These are phyloP conservation scores for Trichomycterus rosablanca DNA, from an alignment of 2,113 vertebrate genomes.

Conservation along the genomic window DNA sequence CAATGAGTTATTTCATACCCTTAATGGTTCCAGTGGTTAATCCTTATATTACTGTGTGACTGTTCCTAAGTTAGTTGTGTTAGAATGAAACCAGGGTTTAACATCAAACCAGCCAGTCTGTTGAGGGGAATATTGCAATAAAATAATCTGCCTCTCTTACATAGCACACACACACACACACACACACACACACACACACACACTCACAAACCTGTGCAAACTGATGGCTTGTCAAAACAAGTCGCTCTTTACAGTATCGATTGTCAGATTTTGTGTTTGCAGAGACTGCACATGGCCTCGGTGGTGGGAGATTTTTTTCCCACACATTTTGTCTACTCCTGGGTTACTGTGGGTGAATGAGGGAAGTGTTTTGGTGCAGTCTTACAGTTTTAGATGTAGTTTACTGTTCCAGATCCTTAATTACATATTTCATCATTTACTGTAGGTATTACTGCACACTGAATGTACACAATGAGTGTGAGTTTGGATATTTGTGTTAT, in stretches of 20 bases:
- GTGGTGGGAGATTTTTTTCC: background rate
- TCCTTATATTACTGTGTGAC: background rate
- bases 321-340: constrained; percentile 21
- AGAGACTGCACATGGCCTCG: constrained; percentile 15
- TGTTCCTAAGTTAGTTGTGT: background rate
- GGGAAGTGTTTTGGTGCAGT: background rate
- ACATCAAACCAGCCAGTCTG: background rate
- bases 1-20: no score
- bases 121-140: background rate
- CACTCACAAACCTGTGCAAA: constrained; percentile 20
- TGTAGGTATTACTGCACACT: constrained; percentile 5
- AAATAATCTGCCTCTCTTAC: background rate
- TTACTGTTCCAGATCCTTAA: background rate
- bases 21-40: no score
- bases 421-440: background rate
- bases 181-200: no score
- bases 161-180: no score
- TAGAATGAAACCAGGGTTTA: constrained; percentile 1
- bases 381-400: background rate
- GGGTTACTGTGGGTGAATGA: background rate
- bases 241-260: constrained; percentile 23
- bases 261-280: constrained; percentile 34
- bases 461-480: no score
- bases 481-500: no score
- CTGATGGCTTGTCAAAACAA: constrained; percentile 40